These are phyloP conservation scores for Malurus melanocephalus DNA, from an alignment of 2,113 vertebrate genomes.

Conservation along the genomic window DNA sequence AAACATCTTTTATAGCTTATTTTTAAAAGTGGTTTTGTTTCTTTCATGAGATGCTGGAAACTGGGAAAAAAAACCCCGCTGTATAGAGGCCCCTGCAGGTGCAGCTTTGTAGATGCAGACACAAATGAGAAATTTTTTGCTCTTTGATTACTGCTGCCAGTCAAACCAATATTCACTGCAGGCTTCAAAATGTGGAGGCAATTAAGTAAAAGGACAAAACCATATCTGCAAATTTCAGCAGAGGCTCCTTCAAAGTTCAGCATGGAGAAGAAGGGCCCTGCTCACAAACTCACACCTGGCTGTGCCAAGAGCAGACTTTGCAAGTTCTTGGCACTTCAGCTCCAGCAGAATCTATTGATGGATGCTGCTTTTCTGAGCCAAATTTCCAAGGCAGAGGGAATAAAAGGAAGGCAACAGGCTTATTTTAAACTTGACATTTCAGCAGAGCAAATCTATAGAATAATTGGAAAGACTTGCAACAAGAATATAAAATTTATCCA, in stretches of 20 bases:
- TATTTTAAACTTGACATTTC: slow-evolving; percentile 44
- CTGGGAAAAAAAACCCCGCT: not conserved
- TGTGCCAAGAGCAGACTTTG: not conserved
- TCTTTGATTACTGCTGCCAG: slow-evolving; percentile 19
- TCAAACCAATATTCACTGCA: not conserved
- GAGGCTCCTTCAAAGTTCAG: slow-evolving; percentile 18
- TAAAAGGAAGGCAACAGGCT: not conserved
- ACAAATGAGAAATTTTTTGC: slow-evolving; percentile 18
- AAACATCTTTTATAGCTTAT: not conserved
- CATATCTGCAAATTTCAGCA: slow-evolving; percentile 18
- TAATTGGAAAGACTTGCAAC: slow-evolving; percentile 4
- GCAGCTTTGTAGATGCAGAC: slow-evolving; percentile 36
- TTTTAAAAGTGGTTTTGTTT: not conserved
- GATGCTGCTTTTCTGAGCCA: slow-evolving; percentile 16
- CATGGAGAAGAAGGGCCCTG: not conserved
- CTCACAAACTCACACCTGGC: not conserved
- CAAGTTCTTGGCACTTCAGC: slow-evolving; percentile 33
- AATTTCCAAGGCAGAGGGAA: not conserved
- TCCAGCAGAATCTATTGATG: not conserved
- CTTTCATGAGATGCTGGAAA: slow-evolving; percentile 4
- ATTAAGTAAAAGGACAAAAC: slow-evolving; percentile 33
- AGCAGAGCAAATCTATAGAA: not conserved
- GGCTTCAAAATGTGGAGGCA: not conserved
- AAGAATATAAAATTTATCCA: not conserved
- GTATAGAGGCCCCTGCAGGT: not conserved